Evolutionary conservation across 2,113 vertebrate species (phyloP), one percentile per base, ranked within the genome.

Genomic region (Chionomys nivalis): DNA sequence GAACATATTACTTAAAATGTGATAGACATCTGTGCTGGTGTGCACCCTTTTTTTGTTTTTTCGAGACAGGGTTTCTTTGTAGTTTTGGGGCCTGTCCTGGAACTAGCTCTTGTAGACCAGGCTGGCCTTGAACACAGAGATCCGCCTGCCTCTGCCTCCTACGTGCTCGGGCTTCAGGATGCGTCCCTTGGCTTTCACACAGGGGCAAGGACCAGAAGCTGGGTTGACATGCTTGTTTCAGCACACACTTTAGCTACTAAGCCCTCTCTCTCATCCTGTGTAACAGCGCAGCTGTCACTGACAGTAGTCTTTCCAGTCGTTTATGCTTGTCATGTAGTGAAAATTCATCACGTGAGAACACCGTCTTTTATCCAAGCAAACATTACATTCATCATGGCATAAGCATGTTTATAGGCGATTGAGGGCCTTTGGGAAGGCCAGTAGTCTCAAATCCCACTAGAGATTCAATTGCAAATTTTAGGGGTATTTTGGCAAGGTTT

Each of bases 401-500:
- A 63, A 4, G 77, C 44, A 76, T 95, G 92, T 63, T 76, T 61
- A 55, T 1, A 89, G 23, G 3, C 61, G 24, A 91, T 21, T 83
- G 49, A 75, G 55, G 17, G 14, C 23, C 89, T 86, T 49, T 92
- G 44, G 28, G 31, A 73, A 94, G 36, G 28, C 39, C 24, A 82
- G 85, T 89, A 90, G 78, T 61, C 10, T 87, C 65, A 82, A 86
- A 89, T 75, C 44, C 95, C 19, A 85, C 72, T 49, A 86, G 24
- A 63, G 42, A 92, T 66, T 76, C 11, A 39, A 66, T 3, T 33
- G 7, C 68, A 90, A 92, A 13, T 94, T 90, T 88, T 72, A 78
- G 23, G 24, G 33, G 28, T 86, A 89, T 92, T 87, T 94, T n/a
- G 52, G 5, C 75, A 93, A 87, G 47, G 89, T 52, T 94, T 95